Evolutionary conservation across 92 coral and sea anemone genomes (phyloP), one percentile per base, ranked within the genome.

Genomic region (Paramuricea clavata): DNA sequence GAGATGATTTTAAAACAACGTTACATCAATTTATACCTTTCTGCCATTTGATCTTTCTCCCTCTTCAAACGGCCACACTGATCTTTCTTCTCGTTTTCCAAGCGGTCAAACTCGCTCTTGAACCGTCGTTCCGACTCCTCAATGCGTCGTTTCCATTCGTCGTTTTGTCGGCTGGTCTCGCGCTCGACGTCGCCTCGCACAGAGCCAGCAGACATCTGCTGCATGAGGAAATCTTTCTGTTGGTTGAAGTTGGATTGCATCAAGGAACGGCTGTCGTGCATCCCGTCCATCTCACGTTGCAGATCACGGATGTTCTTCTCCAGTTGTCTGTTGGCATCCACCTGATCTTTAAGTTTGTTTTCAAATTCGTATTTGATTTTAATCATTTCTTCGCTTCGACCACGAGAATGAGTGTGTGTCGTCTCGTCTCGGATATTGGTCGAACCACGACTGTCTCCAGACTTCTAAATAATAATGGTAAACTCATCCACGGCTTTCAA

Each of bases 1-100:
- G 80, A 74, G 80, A n/a, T 16, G 50, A 74, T 42, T 25, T 78
- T 47, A n/a, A 6, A 41, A 21, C 36, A 26, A 32, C n/a, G 57
- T 35, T 33, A 49, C 16, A 43, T 76, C 6, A 39, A 44, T 42
- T 76, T 49, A 25, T 88, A 91, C 54, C 85, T 90, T 50, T 95
- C 98, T 44, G 95, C 96, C 62, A 95, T 85, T 44, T 54, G 87
- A 49, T 88, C 88, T 23, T 90, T 92, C 77, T 95, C 98, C 78
- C 69, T 91, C 82, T 95, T 85, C 75, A 34, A 78, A n/a, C 61
- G 49, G 28, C 87, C 74, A 49, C 87, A 90, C 71, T 76, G 87
- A 1, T 88, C 72, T 74, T 33, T 62, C 28, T 73, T 61, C 26
- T 81, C 87, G n/a, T 33, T 21, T 22, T 81, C 87, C 9, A 88